Base-by-base conservation (phyloP, 2,888 invertebrate species). In the Idaea dimidiata region DNA sequence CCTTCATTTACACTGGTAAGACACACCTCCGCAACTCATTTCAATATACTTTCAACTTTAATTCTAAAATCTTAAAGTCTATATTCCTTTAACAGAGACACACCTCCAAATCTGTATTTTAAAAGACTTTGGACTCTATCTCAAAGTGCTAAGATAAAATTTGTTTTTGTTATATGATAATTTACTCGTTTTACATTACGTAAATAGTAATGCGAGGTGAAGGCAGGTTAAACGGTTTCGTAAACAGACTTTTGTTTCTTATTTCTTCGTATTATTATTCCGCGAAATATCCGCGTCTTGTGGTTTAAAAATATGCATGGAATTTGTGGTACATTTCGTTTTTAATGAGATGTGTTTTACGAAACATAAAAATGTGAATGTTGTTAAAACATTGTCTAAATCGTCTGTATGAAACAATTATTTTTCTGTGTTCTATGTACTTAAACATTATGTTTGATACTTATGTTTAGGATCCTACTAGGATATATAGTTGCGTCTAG, bases 1-100 rank as follows among this genome's bases (percentile, higher is more conserved):
- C 97, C 0, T 99, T 99, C 85, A 94, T 97, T 60, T 99, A 98
- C 82, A 98, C 98, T 63, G 99, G 97, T 97, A 82, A 81, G 84
- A 72, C 61, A 69, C 69, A 70, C 71, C 66, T 68, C 43, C 43
- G 10, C 14, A 14, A 43, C 14, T 7, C 17, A 31, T 14, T 43
- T 32, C 53, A 63, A 31, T 53, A 16, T 0, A 63, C 57, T 61
- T 54, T 64, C 32, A 59, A 56, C 57, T 31, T 18, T 69, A 64
- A 31, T 0, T 0, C 0, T 8, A 24, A 32, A 0, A 0, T 0
- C 0, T 5, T 61, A 65, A 55, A 59, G 24, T 54, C 17, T 3
- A 8, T 59, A 62, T 56, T 43, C 43, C 10, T 43, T 7, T 10
- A 43, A 43, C 43, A 33, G 17, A 32, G 8, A 55, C 24, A 55